Evolutionary conservation across 2,797 vertebrate genomes (phyloP).

Genomic region (Cygnus olor): DNA sequence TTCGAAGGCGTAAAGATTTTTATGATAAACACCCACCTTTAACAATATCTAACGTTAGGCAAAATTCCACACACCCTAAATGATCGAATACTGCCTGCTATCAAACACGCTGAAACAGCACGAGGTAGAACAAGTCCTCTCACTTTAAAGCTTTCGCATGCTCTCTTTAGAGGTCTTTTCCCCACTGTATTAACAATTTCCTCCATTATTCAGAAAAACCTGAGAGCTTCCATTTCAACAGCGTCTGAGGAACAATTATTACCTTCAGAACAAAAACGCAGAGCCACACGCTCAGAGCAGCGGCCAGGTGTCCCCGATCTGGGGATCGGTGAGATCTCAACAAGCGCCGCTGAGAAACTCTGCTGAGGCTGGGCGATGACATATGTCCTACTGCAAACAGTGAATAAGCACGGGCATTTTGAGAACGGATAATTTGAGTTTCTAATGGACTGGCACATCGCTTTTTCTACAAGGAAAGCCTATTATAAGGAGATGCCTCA

Average conservation of each 20-base stretch:
- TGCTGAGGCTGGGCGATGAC: rapidly evolving
- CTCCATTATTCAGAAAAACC: neutral
- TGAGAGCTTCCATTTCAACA: neutral
- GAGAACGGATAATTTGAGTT: neutral
- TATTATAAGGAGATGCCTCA: neutral
- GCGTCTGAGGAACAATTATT: neutral
- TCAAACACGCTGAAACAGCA: neutral
- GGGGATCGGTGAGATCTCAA: neutral
- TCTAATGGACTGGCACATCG: neutral
- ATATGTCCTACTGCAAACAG: neutral
- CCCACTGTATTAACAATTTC: rapidly evolving
- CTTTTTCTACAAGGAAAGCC: neutral
- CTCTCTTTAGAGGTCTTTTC: neutral
- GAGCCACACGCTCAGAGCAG: neutral
- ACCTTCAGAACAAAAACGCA: neutral
- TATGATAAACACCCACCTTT: neutral
- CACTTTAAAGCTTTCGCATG: rapidly evolving
- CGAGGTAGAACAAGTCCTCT: neutral
- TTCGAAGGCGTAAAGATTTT: neutral
- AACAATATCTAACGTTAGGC: neutral
- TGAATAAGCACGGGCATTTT: rapidly evolving
- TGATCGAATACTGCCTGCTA: neutral
- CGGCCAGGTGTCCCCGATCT: neutral
- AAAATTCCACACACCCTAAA: neutral
- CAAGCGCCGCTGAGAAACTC: neutral